Evolutionary conservation across 2,113 vertebrate species (phyloP), one percentile per base, ranked within the genome.

Genomic region (Prochilodus magdalenae): DNA sequence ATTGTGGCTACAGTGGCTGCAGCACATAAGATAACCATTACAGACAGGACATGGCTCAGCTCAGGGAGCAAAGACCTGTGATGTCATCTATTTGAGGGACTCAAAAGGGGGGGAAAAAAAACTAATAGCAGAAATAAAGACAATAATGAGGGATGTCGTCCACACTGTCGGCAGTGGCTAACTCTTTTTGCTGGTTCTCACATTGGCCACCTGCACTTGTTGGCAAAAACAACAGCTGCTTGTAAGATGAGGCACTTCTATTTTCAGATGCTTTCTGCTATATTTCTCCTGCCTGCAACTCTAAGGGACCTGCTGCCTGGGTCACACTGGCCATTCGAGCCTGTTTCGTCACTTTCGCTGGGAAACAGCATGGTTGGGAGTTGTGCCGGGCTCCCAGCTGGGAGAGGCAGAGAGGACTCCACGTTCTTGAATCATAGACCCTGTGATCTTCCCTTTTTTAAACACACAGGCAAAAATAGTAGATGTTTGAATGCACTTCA

Each of bases 181-280:
- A 82, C 78, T n/a, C n/a, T 77, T 47, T 59, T 57, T 74, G 63
- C 69, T 69, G 51, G 65, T 81, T 89, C 83, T 86, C 87, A 88
- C 89, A 89, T 89, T 94, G 94, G 95, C 95, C 97, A 98, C 95
- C 96, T 98, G 97, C 94, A 94, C 90, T 92, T 91, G 92, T 78
- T 97, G 96, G 96, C 95, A 89, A 95, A 97, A 99, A 98, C 97
- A 98, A 96, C 92, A 94, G 93, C 95, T 98, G 96, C 93, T 96
- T 96, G 87, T 83, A 93, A 90, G 93, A 96, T 96, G 95, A 97
- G 94, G 90, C 93, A 92, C 91, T 94, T 96, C 95, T 96, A 96
- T 94, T 97, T 96, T 96, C 93, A 95, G 93, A 94, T 90, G 89
- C 80, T 88, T 88, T 89, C 86, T 88, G 81, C 75, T 93, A 91